Evolutionary conservation across 1,140 invertebrate genomes (phyloP).

Genomic region (Lordiphosa mommai): DNA sequence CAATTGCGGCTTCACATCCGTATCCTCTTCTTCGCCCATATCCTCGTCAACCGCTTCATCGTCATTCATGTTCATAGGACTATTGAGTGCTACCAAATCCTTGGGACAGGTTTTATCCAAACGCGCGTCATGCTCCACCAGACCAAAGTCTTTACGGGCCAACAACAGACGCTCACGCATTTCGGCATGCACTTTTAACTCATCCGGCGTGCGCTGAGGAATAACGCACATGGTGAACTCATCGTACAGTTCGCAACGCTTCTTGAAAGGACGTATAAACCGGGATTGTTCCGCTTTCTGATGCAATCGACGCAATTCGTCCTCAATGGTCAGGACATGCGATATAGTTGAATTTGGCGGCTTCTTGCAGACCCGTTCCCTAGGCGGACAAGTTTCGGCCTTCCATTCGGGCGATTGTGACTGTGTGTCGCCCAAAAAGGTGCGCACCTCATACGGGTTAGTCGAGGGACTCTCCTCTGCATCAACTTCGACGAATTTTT

Average conservation of each 20-base stretch:
- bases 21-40: slow-evolving; percentile 38
- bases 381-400: slow-evolving; percentile 40
- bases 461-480: slow-evolving; percentile 58
- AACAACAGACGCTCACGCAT: slow-evolving; percentile 57
- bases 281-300: slow-evolving; percentile 61
- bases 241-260: slow-evolving; percentile 49
- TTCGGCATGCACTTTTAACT: slow-evolving; percentile 49
- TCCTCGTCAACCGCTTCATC: slow-evolving; percentile 37
- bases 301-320: slow-evolving; percentile 62
- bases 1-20: slow-evolving; percentile 48
- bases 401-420: slow-evolving; percentile 44
- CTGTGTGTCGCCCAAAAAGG: slow-evolving; percentile 56
- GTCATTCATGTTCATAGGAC: slow-evolving; percentile 47
- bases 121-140: slow-evolving; percentile 56
- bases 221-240: slow-evolving; percentile 56
- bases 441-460: slow-evolving; percentile 73
- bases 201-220: slow-evolving; percentile 50
- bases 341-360: slow-evolving; percentile 54
- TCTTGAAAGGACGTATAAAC: slow-evolving; percentile 42
- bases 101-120: slow-evolving; percentile 19
- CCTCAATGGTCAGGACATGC: slow-evolving; percentile 68
- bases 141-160: slow-evolving; percentile 26
- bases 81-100: slow-evolving; percentile 51
- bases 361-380: slow-evolving; percentile 54
- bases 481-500: slow-evolving; percentile 72